Evolutionary conservation across 2,888 invertebrate genomes (phyloP), one percentile per base, ranked within the genome.

Genomic region (Geotrupes spiniger): DNA sequence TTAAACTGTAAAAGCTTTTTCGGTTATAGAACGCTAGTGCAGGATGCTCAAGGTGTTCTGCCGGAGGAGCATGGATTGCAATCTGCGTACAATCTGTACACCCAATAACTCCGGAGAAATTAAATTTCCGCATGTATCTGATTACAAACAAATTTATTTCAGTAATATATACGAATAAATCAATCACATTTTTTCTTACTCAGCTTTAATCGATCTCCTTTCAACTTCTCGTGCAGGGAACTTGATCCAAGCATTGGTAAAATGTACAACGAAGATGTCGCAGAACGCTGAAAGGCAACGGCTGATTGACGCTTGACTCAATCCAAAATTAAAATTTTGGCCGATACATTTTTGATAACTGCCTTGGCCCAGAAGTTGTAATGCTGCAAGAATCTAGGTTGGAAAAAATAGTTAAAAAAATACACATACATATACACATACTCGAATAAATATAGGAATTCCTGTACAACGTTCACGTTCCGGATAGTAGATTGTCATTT

Each of bases 301-400:
- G 2, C 16, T 16, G 9, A 38, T 25, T 8, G 38, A 38, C 10
- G 38, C 6, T 17, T 38, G 38, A 38, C 16, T 16, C 25, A 38
- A 38, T 9, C 38, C 38, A 11, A 38, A 38, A 38, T 38, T 38
- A 8, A 16, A 38, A 12, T 38, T 38, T 38, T 38, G 38, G 8
- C 21, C 38, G 11, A 38, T 12, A 38, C 38, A 38, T 9, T 10
- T 16, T 25, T 38, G 38, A 12, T 38, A 38, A 17, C 38, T 38
- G 8, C 38, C 38, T 38, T 38, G 38, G n/a, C 38, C 38, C 14
- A 8, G 15, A 2, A 38, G 10, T 11, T 38, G 38, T 38, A 38
- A 10, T 17, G 14, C 17, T 14, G 17, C 38, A 38, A 29, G 31
- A 29, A 29, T 12, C 31, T 29, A 29, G n/a, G 8, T 4, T 11